Base-by-base conservation (phyloP, 2,797 vertebrate species). In the Pipistrellus pipistrellus region DNA sequence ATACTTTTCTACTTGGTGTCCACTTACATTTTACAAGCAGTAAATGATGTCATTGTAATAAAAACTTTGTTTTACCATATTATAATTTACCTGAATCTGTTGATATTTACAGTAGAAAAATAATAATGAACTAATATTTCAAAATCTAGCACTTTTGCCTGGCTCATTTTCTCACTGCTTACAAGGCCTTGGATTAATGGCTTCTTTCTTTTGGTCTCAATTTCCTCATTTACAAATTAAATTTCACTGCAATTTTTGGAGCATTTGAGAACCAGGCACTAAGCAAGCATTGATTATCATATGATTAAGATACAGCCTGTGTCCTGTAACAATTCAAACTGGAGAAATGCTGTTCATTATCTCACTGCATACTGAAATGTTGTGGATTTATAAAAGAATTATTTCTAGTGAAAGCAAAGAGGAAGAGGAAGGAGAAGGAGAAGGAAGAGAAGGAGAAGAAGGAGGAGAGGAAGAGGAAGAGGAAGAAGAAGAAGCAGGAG, bases 221-320 rank as follows among this genome's bases (percentile, higher is more conserved):
- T 85, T 90, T 88, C 2, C 12, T 95, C 76, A 95, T 84, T 96
- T 76, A 95, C 55, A 89, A 95, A 93, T 85, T 81, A 48, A 95
- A 96, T 55, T 89, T 82, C 93, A 82, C 55, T 64, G 25, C 8
- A 73, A 69, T n/a, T 87, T 93, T 84, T 89, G 46, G 66, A 82
- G 76, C 18, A 69, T 41, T 20, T 69, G 44, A 88, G 64, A 94
- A 38, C 20, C 23, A 92, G 89, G 12, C n/a, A 83, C 46, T 57
- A 35, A 73, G 14, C 48, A 88, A 32, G 2, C 23, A 55, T 73
- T 30, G 66, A 41, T 55, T 30, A 72, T 51, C 57, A 84, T 35
- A 25, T 68, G 32, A 77, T 77, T 72, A 91, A 91, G 48, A 55
- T 55, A 25, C 15, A 93, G 46, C 9, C 25, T 53, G 27, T 84